Base-by-base conservation (phyloP, 2,113 vertebrate species). In the Tragelaphus buxtoni region DNA sequence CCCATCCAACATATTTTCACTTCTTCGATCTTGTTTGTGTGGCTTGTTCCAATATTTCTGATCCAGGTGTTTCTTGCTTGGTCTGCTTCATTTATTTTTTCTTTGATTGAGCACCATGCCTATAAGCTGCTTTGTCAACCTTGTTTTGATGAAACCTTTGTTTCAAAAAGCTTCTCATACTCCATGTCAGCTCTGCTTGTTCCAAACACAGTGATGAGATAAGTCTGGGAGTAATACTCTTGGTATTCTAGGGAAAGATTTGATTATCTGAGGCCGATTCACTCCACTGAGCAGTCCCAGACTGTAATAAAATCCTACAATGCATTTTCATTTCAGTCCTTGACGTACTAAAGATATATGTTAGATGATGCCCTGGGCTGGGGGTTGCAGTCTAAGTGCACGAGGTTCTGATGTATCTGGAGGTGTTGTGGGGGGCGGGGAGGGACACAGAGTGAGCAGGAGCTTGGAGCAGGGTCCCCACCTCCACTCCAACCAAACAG, bases 131-230 rank as follows among this genome's bases (percentile, higher is more conserved):
- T n/a, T 88, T 69, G 56, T 22, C 88, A 45, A 77, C 90, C 77
- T 97, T 24, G 58, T 94, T 85, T 97, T 16, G 14, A 55, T 65
- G 93, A 39, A 63, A 42, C 96, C 61, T 96, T 89, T 97, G 39
- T 77, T 81, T 89, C 60, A 17, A 93, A 95, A 24, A 56, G 92
- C 93, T 97, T 88, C 63, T 35, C 76, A 60, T 42, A n/a, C 32
- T 97, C 1, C 1, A 39, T 89, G 17, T 90, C 74, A 79, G 20
- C 28, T 77, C 63, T 49, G 4, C 26, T 69, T 17, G 12, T 69
- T 96, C 22, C 47, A 58, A 14, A 55, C 77, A 11, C 3, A 63
- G 80, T 65, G 56, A 72, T 53, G 84, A 89, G 58, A 69, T 58
- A 56, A 58, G 74, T 92, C 89, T 94, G 81, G 80, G 42, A 60